These are phyloP conservation scores for Leptinotarsa juncta DNA, from an alignment of 2,888 invertebrate genomes.

Conservation along the genomic window DNA sequence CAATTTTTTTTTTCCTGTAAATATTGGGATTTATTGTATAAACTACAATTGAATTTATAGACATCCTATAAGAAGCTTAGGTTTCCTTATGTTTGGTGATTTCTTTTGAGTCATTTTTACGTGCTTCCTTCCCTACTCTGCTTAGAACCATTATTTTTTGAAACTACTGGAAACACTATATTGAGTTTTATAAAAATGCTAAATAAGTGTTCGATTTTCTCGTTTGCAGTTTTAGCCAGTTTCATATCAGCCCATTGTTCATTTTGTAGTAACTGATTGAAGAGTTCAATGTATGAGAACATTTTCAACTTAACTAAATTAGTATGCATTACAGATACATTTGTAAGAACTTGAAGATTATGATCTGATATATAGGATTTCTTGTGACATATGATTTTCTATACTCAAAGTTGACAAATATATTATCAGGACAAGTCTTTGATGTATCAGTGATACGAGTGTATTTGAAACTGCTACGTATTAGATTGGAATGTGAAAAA, in stretches of 20 bases:
- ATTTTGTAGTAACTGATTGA: conserved; percentile 3
- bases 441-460: neutral
- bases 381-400: neutral
- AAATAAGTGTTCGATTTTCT: too few species aligned
- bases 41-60: too few species aligned
- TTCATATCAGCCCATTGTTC: neutral
- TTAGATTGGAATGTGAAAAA: neutral
- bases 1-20: too few species aligned
- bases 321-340: neutral
- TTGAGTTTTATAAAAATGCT: too few species aligned
- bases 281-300: conserved; percentile 6
- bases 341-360: conserved; percentile 13
- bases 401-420: neutral
- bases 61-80: too few species aligned
- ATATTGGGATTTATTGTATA: too few species aligned
- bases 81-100: too few species aligned
- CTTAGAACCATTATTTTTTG: too few species aligned
- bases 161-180: too few species aligned
- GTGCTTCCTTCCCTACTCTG: too few species aligned
- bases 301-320: neutral
- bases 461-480: neutral
- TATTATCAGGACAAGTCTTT: conserved; percentile 17
- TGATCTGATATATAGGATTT: conserved; percentile 7
- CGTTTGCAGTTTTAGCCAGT: too few species aligned
- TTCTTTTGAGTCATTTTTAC: too few species aligned